A percentile compares a stretch with the other conserved stretches of the same genome.
Conservation (phyloP, 2,888 invertebrate genomes). For the Drosophila cognata region DNA sequence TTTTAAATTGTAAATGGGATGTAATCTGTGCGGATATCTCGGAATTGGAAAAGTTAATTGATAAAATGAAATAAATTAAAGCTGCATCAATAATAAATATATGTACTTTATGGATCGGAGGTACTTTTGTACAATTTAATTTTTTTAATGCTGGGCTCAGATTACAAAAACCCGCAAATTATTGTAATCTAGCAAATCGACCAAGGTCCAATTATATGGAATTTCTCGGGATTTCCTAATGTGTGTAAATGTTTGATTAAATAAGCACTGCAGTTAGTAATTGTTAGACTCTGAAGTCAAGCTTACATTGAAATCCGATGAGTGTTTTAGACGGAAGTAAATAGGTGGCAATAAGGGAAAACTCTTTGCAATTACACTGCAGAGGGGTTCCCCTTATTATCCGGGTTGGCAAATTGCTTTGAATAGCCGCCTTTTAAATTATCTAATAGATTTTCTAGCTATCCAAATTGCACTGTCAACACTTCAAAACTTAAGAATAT, state of each 20-base stretch:
- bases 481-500: not conserved
- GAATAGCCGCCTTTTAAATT: not conserved
- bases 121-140: not conserved
- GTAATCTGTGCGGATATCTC: not conserved
- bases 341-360: not conserved
- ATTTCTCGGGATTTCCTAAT: constrained; percentile 7
- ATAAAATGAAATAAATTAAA: not conserved
- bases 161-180: constrained; percentile 41
- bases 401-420: not conserved
- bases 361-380: not conserved
- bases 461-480: not conserved
- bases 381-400: not conserved
- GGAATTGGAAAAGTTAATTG: not conserved
- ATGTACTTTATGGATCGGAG: not conserved
- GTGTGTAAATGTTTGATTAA: constrained; percentile 8
- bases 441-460: not conserved
- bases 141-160: constrained; percentile 8
- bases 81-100: not conserved
- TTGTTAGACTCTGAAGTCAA: not conserved
- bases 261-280: constrained; percentile 20
- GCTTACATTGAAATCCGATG: not conserved
- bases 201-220: not conserved
- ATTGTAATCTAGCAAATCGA: constrained; percentile 31
- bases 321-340: constrained; percentile 2
- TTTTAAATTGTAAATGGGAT: not conserved